These are phyloP conservation scores for Lepidocyrtoides sp. DNA, from an alignment of 2,888 invertebrate species.

Conservation along the genomic window DNA sequence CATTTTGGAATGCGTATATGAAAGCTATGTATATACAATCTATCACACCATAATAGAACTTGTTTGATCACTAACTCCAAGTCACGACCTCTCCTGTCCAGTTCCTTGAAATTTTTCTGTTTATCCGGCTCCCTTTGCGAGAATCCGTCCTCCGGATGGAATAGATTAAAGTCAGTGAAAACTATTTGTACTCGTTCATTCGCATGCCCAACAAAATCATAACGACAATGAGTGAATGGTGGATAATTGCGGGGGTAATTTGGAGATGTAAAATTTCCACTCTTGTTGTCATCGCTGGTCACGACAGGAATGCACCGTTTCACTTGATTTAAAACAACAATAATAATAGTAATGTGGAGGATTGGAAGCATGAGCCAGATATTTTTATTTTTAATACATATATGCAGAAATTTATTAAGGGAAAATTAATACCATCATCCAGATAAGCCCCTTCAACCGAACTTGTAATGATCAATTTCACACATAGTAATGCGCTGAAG, in stretches of 20 bases:
- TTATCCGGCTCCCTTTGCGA: slow-evolving; percentile 52
- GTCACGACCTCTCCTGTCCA: slow-evolving; percentile 44
- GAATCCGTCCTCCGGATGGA: slow-evolving; percentile 87
- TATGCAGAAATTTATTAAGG: too few species aligned
- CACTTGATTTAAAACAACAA: slow-evolving; percentile 70
- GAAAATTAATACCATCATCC: too few species aligned
- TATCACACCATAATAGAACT: background rate
- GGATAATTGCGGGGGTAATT: slow-evolving; percentile 95
- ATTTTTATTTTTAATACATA: too few species aligned
- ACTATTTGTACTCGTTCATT: slow-evolving; percentile 94
- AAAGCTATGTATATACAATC: too few species aligned
- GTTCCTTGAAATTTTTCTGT: slow-evolving; percentile 32
- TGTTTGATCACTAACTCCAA: slow-evolving; percentile 64
- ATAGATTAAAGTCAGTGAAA: slow-evolving; percentile 94
- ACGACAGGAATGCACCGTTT: slow-evolving; percentile 82
- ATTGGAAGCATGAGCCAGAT: too few species aligned
- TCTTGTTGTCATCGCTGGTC: slow-evolving; percentile 87
- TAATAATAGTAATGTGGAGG: too few species aligned
- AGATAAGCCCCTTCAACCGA: too few species aligned
- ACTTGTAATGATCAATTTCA: too few species aligned
- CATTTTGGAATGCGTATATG: background rate
- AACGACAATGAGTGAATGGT: slow-evolving; percentile 93
- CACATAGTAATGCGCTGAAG: too few species aligned
- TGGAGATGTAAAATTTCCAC: slow-evolving; percentile 94
- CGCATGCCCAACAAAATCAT: slow-evolving; percentile 95